These are phyloP conservation scores for Ophion ventricosus DNA, from an alignment of 2,888 invertebrate species.

Conservation along the genomic window DNA sequence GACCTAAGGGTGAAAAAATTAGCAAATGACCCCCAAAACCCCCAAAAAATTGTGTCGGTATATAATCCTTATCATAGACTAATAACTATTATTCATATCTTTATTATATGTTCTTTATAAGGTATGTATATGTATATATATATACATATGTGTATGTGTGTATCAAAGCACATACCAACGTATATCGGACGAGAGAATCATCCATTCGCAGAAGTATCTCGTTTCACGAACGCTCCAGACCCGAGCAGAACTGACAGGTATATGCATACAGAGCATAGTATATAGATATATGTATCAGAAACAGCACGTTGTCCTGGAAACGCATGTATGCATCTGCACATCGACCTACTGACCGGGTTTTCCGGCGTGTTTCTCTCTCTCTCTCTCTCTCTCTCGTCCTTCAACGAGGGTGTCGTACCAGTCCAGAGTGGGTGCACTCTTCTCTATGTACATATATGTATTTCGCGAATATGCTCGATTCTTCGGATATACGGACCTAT, in stretches of 20 bases:
- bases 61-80: no score
- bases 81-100: no score
- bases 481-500: slow-evolving; percentile 2
- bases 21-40: no score
- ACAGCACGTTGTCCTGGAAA: slow-evolving; percentile 71
- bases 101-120: no score
- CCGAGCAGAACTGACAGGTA: slow-evolving; percentile 44
- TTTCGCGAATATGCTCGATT: slow-evolving; percentile 13
- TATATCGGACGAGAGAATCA: slow-evolving; percentile 38
- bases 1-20: no score
- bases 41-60: no score
- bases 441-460: slow-evolving; percentile 2
- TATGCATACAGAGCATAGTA: slow-evolving; percentile 18
- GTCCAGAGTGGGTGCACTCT: slow-evolving; percentile 21
- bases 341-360: slow-evolving; percentile 79
- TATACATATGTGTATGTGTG: background rate
- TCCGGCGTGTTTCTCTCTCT: slow-evolving; percentile 62
- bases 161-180: background rate
- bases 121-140: no score
- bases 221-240: slow-evolving; percentile 49
- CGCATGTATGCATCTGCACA: slow-evolving; percentile 73
- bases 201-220: slow-evolving; percentile 53
- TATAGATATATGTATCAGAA: slow-evolving; percentile 25
- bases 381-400: slow-evolving; percentile 10
- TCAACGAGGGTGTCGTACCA: background rate